These are phyloP conservation scores for Aporophyla lueneburgensis DNA, from an alignment of 2,888 invertebrate genomes.

Conservation along the genomic window DNA sequence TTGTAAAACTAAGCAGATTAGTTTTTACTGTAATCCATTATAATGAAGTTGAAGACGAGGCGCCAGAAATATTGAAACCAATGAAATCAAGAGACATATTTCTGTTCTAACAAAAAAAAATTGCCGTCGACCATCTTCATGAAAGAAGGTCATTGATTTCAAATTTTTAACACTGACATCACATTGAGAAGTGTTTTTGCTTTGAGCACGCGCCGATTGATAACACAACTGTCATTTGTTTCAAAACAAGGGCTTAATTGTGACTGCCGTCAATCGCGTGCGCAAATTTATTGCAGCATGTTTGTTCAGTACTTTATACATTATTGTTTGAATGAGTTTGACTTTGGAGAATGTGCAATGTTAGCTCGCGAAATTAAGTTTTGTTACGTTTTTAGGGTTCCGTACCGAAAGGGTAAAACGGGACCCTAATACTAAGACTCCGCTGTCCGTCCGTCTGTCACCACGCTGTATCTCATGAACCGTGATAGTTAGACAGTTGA, in stretches of 20 bases:
- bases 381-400: too few relatives aligned
- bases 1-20: background rate
- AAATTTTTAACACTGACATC: constrained; percentile 36
- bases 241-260: constrained; percentile 43
- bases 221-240: constrained; percentile 50
- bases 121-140: constrained; percentile 1
- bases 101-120: constrained; percentile 31
- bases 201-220: constrained; percentile 29
- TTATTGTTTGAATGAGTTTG: constrained; percentile 30
- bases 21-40: background rate
- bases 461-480: too few relatives aligned
- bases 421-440: too few relatives aligned
- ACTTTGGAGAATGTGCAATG: too few relatives aligned
- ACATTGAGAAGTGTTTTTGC: constrained; percentile 29
- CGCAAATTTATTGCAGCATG: constrained; percentile 27
- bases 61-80: background rate
- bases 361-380: too few relatives aligned
- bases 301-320: constrained; percentile 9
- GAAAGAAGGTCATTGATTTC: constrained; percentile 38
- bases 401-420: too few relatives aligned
- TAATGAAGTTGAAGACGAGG: background rate
- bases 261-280: constrained; percentile 26
- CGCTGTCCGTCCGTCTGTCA: too few relatives aligned
- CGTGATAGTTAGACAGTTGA: too few relatives aligned
- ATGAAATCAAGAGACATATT: background rate